Evolutionary conservation across 1,140 invertebrate species (phyloP).

Genomic region (Brachionus plicatilis): DNA sequence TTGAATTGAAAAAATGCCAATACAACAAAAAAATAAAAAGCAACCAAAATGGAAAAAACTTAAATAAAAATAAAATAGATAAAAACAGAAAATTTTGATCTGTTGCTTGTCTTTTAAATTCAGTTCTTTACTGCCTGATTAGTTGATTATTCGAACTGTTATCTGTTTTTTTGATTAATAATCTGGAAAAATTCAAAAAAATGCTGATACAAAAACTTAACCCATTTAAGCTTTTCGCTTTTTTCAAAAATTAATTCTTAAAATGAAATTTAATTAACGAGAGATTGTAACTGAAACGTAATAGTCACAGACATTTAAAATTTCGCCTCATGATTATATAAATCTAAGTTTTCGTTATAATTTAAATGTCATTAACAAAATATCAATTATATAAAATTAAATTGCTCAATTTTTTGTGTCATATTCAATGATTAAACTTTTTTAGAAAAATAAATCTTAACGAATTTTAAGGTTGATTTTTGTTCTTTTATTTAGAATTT

Average conservation of each 20-base stretch:
- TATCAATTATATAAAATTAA: background rate
- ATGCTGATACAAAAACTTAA: background rate
- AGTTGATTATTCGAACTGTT: background rate
- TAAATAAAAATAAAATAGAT: background rate
- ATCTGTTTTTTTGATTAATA: background rate
- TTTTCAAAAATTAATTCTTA: background rate
- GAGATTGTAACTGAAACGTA: background rate
- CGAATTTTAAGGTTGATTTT: background rate
- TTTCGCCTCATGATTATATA: background rate
- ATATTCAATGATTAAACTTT: background rate
- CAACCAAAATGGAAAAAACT: background rate
- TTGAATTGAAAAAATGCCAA: background rate
- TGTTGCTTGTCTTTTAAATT: background rate
- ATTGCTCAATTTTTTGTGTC: background rate
- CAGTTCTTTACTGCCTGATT: background rate
- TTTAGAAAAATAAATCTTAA: background rate
- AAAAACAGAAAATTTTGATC: background rate
- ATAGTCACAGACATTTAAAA: background rate
- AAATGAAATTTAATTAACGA: background rate
- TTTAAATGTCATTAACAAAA: background rate
- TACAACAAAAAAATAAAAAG: background rate
- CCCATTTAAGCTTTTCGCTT: background rate
- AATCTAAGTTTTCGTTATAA: background rate
- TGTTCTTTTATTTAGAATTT: background rate
- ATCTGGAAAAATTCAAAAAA: background rate